Conservation (phyloP, 2,113 vertebrate species). For the Siphamia tubifer region DNA sequence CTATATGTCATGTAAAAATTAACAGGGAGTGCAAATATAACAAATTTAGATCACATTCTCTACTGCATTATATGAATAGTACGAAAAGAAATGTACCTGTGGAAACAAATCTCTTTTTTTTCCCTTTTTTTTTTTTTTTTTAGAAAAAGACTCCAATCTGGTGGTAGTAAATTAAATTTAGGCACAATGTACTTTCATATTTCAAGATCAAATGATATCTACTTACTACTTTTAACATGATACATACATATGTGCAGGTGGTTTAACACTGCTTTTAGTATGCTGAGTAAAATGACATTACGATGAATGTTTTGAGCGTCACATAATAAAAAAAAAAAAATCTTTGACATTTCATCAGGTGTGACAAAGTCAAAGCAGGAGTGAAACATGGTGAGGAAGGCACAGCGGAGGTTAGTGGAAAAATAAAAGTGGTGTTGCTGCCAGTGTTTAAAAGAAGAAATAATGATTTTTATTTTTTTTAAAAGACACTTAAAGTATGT, state of each 20-base stretch:
- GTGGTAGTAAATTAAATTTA: no score
- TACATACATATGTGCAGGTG: no score
- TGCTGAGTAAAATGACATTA: no score
- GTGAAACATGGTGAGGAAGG: background rate
- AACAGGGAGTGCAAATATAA: slow-evolving; percentile 18
- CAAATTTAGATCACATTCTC: background rate
- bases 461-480: background rate
- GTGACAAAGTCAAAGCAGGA: background rate
- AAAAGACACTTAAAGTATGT: background rate
- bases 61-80: no score
- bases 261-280: no score
- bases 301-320: no score
- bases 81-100: background rate
- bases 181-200: no score
- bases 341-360: background rate
- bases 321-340: background rate
- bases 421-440: background rate
- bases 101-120: slow-evolving; percentile 31
- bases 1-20: background rate
- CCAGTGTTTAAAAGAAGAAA: background rate
- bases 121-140: background rate
- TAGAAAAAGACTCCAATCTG: no score
- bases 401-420: background rate
- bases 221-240: no score
- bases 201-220: no score